Percentiles rank a stretch among this genome's conserved stretches.
phyloP scores from a whole-genome alignment of 2,888 invertebrate genomes.

The Penaeus monodon region DNA sequence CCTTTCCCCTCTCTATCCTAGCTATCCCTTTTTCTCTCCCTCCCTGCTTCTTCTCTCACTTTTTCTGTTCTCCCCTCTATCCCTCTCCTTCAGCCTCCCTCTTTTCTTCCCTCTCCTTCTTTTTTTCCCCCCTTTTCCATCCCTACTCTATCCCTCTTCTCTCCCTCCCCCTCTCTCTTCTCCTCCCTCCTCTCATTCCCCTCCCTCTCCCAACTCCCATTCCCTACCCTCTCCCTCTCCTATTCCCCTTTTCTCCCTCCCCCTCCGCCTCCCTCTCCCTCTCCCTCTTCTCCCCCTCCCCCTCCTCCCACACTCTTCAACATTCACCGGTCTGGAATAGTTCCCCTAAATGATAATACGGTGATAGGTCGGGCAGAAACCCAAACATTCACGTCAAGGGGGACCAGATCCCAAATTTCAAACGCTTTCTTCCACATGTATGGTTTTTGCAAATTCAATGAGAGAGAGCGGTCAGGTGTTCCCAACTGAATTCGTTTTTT shows the following conservation, averaged over 20 bases:
- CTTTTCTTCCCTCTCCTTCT: too few species aligned
- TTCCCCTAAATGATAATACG: constrained; percentile 54
- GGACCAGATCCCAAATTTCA: constrained; percentile 29
- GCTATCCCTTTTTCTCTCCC: too few species aligned
- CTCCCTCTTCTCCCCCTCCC: constrained; percentile 24
- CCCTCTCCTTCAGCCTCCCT: too few species aligned
- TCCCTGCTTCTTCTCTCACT: too few species aligned
- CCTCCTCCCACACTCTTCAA: constrained; percentile 41
- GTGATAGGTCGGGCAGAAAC: constrained; percentile 37
- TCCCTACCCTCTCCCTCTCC: too few species aligned
- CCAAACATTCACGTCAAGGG: constrained; percentile 44
- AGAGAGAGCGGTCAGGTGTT: constrained; percentile 48
- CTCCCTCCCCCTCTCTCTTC: too few species aligned
- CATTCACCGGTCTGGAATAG: constrained; percentile 52
- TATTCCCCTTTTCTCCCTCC: neutral
- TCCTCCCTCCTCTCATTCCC: too few species aligned
- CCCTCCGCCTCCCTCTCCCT: constrained; percentile 19
- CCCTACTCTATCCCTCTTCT: too few species aligned
- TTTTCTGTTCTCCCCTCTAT: too few species aligned
- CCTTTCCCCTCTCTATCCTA: too few species aligned
- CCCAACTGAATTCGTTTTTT: constrained; percentile 21
- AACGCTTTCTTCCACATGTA: constrained; percentile 48
- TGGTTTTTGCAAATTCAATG: constrained; percentile 47
- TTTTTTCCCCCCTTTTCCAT: too few species aligned
- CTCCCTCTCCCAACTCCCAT: too few species aligned